Evolutionary conservation across 2,888 invertebrate genomes (phyloP).

Genomic region (Isotomurus palustris): DNA sequence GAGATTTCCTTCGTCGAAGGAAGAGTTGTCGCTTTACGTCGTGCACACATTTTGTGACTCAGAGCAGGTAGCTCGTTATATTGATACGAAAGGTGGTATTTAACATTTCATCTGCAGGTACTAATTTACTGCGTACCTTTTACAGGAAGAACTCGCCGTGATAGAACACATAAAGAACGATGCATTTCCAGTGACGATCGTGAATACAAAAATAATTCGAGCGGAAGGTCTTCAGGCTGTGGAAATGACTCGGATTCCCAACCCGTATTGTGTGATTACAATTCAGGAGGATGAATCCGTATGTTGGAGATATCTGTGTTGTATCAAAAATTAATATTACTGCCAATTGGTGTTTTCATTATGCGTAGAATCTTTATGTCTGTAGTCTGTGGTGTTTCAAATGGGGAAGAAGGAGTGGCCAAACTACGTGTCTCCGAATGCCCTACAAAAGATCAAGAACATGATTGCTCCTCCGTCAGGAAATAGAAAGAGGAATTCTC

Average conservation of each 20-base stretch:
- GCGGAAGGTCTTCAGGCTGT: constrained; percentile 25
- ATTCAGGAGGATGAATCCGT: constrained; percentile 39
- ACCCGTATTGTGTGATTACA: constrained; percentile 39
- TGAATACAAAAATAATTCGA: constrained; percentile 30
- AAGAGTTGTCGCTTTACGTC: constrained; percentile 37
- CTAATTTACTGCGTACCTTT: not conserved
- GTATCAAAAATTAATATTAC: not conserved
- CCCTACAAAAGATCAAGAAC: constrained; percentile 12
- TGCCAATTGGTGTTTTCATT: too few species aligned
- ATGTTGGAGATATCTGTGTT: constrained; percentile 1
- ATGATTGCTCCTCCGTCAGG: constrained; percentile 1
- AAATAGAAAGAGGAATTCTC: not conserved
- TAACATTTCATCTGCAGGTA: not conserved
- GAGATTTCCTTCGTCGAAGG: constrained; percentile 33
- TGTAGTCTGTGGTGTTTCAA: constrained; percentile 28
- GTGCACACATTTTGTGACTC: constrained; percentile 31
- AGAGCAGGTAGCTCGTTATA: not conserved
- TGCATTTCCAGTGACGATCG: constrained; percentile 39
- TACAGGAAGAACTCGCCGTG: constrained; percentile 33
- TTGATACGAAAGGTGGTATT: not conserved
- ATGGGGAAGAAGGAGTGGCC: constrained; percentile 38
- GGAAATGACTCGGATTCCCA: not conserved
- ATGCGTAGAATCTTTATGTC: not conserved
- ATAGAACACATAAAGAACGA: constrained; percentile 39
- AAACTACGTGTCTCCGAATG: constrained; percentile 25